phyloP scores from a whole-genome alignment of 2,797 vertebrate species.

The Sebastes baramenuke region DNA sequence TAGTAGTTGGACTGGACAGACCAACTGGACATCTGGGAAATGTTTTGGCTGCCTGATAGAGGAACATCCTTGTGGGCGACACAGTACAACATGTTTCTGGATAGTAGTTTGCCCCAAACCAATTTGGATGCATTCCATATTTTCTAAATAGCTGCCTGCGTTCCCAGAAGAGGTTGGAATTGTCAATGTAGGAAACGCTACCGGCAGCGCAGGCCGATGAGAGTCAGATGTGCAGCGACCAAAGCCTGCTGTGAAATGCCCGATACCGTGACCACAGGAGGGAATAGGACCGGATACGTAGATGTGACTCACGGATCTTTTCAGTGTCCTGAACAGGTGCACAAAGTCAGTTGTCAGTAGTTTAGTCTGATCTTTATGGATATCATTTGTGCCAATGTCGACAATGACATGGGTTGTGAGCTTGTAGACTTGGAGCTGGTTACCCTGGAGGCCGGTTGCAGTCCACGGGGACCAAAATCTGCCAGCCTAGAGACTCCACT shows the following conservation, averaged over 20 bases:
- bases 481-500: neutral
- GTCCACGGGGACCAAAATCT: neutral
- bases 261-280: neutral
- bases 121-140: neutral
- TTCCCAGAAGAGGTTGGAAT: neutral
- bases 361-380: too few species aligned
- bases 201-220: neutral
- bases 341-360: too few species aligned
- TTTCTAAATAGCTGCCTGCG: neutral
- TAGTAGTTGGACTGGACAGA: neutral
- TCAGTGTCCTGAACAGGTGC: too few species aligned
- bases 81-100: neutral
- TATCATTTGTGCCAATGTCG: too few species aligned
- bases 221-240: neutral
- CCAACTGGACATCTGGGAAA: neutral
- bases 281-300: neutral
- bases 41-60: neutral
- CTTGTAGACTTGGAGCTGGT: neutral
- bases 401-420: neutral
- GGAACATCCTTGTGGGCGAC: neutral
- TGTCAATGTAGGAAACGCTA: neutral
- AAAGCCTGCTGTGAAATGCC: neutral
- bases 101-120: neutral
- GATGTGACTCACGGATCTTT: neutral
- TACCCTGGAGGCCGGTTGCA: too few species aligned